Evolutionary conservation across 2,113 vertebrate species (phyloP).

Genomic region (Dermatemys mawii): DNA sequence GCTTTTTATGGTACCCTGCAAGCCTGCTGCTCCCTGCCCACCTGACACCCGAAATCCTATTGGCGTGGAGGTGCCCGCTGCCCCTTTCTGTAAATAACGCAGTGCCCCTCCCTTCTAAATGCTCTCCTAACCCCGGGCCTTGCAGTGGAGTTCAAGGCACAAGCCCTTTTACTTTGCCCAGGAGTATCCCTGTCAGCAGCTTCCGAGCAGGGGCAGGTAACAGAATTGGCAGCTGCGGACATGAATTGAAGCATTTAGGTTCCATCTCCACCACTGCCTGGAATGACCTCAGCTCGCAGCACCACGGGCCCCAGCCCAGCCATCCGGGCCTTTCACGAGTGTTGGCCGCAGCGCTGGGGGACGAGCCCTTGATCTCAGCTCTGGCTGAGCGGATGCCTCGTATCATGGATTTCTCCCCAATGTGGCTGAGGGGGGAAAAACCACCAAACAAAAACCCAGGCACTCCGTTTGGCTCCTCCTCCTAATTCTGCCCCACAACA

Average conservation of each 20-base stretch:
- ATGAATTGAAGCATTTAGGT: background rate
- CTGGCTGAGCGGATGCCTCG: constrained; percentile 68
- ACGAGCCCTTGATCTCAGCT: constrained; percentile 61
- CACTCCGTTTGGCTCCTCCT: background rate
- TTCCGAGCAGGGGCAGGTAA: background rate
- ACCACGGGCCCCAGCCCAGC: background rate
- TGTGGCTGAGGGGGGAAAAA: background rate
- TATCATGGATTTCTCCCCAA: constrained; percentile 57
- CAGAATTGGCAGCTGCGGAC: background rate
- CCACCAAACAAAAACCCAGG: background rate
- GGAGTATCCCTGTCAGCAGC: background rate
- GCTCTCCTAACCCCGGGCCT: background rate
- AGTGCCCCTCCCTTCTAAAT: background rate
- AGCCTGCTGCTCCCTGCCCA: background rate
- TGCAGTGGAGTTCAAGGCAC: background rate
- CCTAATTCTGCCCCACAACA: background rate
- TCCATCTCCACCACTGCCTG: background rate
- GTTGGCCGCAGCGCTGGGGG: background rate
- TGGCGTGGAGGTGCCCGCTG: background rate
- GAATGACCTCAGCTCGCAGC: background rate
- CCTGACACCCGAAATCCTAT: background rate
- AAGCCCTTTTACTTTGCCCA: background rate
- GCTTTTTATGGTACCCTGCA: background rate
- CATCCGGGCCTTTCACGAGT: background rate
- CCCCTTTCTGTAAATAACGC: background rate